Evolutionary conservation across 2,888 invertebrate species (phyloP), one percentile per base, ranked within the genome.

Genomic region (Sylvicola cinctus): DNA sequence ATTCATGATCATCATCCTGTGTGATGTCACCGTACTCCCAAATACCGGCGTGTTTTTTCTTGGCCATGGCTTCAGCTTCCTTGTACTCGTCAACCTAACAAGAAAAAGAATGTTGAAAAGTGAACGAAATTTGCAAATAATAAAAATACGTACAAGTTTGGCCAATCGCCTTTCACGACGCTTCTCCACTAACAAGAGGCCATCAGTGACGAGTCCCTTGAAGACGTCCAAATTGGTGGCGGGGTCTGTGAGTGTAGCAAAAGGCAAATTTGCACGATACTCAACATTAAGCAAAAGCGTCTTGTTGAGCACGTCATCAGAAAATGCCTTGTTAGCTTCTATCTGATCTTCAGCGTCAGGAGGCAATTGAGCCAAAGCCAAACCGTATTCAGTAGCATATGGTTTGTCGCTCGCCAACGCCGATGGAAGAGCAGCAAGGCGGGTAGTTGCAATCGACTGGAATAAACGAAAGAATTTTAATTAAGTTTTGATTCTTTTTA

Each of bases 21-120:
- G 56, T 58, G 37, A 96, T 88, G 60, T 99, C 98, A n/a, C 98
- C 98, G 54, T 96, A 96, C 51, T 83, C 78, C 96, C 96, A 98
- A 48, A 98, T 77, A 58, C 81, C 84, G 47, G 74, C 66, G 55
- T 88, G 87, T 45, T 74, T 70, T 48, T 73, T 74, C 61, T 83
- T 80, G 15, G 95, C 95, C 42, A 70, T 67, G 41, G 83, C 77
- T 56, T 93, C 84, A 30, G 90, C 87, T 37, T 70, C 71, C 50
- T 68, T 69, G 60, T 93, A 95, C 48, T 85, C 83, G 29, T 67
- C 63, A 39, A 79, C 53, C 68, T 76, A 48, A 32, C 61, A 43
- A 35, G 10, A 15, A 26, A 13, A 11, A 15, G 16, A 33, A 26
- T 16, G n/a, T 45, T 40, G 37, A 41, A 45, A 41, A 40, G 33